Base-by-base conservation (phyloP, 2,797 vertebrate species). In the Argentina silus region DNA sequence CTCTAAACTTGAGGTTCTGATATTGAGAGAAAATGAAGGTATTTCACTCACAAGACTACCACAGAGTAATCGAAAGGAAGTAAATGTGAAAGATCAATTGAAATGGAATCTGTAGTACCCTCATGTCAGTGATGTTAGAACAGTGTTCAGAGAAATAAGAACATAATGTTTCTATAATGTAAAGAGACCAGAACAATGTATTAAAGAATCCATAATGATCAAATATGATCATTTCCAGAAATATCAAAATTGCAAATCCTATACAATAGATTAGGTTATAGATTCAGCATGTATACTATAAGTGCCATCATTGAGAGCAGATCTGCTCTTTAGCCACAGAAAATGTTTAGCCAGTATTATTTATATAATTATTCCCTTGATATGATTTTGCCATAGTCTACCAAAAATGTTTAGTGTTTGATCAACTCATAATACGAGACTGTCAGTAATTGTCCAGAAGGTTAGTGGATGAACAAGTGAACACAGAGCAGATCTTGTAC, bases 11-110 rank as follows among this genome's bases (percentile, higher is more conserved):
- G 71, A 81, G 69, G 65, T 69, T 81, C 45, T 73, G 43, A 74
- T 70, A 73, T 73, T 81, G 79, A 79, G 70, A 87, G 70, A 84
- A 86, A 85, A 83, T 76, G 86, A 70, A 70, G 81, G 84, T 75
- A 84, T 74, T 88, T 90, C 89, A 94, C 93, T 95, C 93, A 94
- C 93, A 91, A 91, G 90, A 83, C 93, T 93, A 94, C 84, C 90
- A 91, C 87, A 92, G 85, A 92, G 88, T 84, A 82, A 92, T 63
- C 78, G 89, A 69, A 84, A 88, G 73, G 89, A 92, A 91, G 86
- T 71, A 88, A 86, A 86, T 79, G 72, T 82, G 77, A 92, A 73
- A 92, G 79, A 85, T 83, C 86, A 88, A 84, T 86, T 74, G 70
- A 88, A 79, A 89, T 77, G 75, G 47, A 86, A 84, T 80, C 55